These are phyloP conservation scores for Porites cylindrica DNA, from an alignment of 92 coral and sea anemone genomes.

Conservation along the genomic window DNA sequence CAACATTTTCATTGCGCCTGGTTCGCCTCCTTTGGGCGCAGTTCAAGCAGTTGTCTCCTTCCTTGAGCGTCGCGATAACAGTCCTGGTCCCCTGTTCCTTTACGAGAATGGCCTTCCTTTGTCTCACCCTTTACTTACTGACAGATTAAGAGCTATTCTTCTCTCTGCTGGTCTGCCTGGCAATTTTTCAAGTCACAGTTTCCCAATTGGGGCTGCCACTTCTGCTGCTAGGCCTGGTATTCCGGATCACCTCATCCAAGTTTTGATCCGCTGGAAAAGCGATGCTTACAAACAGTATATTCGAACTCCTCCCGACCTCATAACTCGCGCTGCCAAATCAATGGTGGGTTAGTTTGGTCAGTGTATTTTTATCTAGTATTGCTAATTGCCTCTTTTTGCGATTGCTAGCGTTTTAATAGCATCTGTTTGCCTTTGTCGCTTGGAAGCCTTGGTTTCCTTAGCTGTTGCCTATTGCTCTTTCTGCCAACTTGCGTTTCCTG, in stretches of 20 bases:
- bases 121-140: slow-evolving; percentile 17
- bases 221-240: slow-evolving; percentile 20
- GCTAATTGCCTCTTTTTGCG: background rate
- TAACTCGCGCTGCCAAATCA: background rate
- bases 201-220: slow-evolving; percentile 36
- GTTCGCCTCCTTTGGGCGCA: slow-evolving; percentile 25
- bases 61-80: background rate
- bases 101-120: slow-evolving; percentile 36
- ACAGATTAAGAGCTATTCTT: slow-evolving; percentile 13
- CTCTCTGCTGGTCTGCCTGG: slow-evolving; percentile 7
- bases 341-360: background rate
- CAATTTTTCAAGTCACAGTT: slow-evolving; percentile 34
- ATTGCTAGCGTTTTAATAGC: no score
- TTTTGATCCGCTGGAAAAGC: slow-evolving; percentile 56
- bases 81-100: slow-evolving; percentile 26
- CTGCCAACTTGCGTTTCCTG: no score
- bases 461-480: no score
- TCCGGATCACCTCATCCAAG: slow-evolving; percentile 56
- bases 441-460: no score
- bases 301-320: slow-evolving; percentile 27
- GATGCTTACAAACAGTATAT: slow-evolving; percentile 52
- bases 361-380: background rate
- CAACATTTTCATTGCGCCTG: background rate
- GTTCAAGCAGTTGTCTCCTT: slow-evolving; percentile 20
- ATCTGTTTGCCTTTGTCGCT: no score